These are phyloP conservation scores for Pyrochroa serraticornis DNA, from an alignment of 2,888 invertebrate genomes.

Conservation along the genomic window DNA sequence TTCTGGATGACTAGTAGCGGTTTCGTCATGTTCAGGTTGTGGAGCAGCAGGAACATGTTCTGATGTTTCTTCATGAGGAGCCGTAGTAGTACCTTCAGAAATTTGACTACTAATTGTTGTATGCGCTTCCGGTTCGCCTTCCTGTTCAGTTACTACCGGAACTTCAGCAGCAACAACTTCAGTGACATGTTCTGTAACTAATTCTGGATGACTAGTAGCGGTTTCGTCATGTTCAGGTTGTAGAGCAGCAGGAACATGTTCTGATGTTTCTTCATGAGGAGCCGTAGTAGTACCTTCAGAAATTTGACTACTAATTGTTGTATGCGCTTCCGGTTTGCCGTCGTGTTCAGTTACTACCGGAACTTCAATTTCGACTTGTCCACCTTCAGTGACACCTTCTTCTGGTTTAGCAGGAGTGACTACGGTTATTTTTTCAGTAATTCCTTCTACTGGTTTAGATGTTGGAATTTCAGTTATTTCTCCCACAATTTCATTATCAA, in stretches of 20 bases:
- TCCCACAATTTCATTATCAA: too few species aligned
- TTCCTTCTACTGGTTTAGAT: too few species aligned
- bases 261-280: background rate
- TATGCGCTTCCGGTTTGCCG: constrained; percentile 27
- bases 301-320: too few species aligned
- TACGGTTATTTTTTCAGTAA: too few species aligned
- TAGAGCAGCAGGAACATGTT: constrained; percentile 12
- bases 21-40: constrained; percentile 14
- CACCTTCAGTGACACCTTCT: constrained; percentile 8
- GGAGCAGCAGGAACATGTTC: constrained; percentile 11
- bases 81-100: constrained; percentile 27
- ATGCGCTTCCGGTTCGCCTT: constrained; percentile 28
- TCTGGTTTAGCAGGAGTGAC: background rate
- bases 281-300: constrained; percentile 26
- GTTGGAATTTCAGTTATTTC: too few species aligned
- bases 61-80: background rate
- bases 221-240: constrained; percentile 12
- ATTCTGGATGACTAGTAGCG: background rate
- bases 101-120: too few species aligned
- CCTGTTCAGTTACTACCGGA: constrained; percentile 27
- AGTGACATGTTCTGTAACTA: background rate
- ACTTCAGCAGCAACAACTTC: constrained; percentile 4
- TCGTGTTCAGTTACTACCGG: constrained; percentile 29
- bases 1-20: background rate
- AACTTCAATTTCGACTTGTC: too few species aligned